Percentiles rank a stretch among this genome's conserved stretches.
Conservation (phyloP, 2,888 invertebrate genomes). For the Pristionchus arcanus region DNA sequence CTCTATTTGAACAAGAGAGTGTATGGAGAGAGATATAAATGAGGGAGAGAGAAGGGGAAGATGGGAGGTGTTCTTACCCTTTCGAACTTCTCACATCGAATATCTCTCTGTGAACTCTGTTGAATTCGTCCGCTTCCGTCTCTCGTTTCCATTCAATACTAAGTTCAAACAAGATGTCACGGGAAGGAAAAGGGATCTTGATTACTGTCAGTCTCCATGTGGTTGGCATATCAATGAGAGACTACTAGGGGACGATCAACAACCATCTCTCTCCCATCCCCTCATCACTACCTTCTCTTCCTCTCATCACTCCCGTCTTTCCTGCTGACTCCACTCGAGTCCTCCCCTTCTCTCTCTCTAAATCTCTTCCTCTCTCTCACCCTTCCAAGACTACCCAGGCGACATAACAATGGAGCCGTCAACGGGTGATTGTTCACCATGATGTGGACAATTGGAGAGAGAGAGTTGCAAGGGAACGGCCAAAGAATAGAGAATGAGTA, state of each 20-base stretch:
- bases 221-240: neutral
- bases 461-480: neutral
- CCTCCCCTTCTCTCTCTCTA: neutral
- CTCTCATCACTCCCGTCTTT: neutral
- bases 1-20: conserved; percentile 47
- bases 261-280: neutral
- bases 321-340: conserved; percentile 17
- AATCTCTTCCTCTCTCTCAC: conserved; percentile 1
- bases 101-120: neutral
- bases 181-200: neutral
- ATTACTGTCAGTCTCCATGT: neutral
- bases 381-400: neutral
- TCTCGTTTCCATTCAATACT: neutral
- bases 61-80: conserved; percentile 3
- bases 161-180: neutral
- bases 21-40: neutral
- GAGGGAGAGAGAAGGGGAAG: neutral
- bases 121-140: neutral
- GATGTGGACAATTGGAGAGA: neutral
- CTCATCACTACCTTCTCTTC: neutral
- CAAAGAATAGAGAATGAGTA: neutral
- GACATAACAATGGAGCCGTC: neutral
- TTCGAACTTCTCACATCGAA: conserved; percentile 17
- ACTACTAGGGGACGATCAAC: neutral
- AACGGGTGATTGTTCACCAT: neutral